Percentiles rank a stretch among this genome's conserved stretches.
These are phyloP conservation scores for Phylloscopus collybita DNA, from an alignment of 2,797 vertebrate genomes.

Conservation along the genomic window DNA sequence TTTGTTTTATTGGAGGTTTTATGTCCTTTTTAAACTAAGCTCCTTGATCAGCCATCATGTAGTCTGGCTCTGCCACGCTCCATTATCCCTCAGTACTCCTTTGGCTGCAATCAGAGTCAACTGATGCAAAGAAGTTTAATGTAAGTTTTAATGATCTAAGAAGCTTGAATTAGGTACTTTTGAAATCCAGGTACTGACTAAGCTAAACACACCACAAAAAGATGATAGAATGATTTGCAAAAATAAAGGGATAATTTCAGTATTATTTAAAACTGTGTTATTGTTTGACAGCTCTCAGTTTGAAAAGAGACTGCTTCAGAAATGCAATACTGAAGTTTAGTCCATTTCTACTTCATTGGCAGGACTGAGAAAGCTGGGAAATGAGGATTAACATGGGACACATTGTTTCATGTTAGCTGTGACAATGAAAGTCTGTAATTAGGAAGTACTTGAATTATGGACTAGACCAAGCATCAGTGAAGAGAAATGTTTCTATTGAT, in stretches of 20 bases:
- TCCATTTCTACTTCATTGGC: not conserved
- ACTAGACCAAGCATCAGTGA: not conserved
- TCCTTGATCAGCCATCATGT: not conserved
- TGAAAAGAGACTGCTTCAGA: not conserved
- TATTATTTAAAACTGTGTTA: not conserved
- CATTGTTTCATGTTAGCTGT: not conserved
- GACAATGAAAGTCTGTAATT: not conserved
- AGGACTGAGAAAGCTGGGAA: not conserved
- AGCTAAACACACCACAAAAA: not conserved
- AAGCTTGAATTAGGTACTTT: not conserved
- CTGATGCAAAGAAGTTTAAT: not conserved
- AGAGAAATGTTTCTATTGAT: not conserved
- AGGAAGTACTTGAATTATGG: not conserved
- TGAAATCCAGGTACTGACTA: not conserved
- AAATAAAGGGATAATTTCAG: not conserved
- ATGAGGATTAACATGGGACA: not conserved
- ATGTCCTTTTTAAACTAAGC: not conserved
- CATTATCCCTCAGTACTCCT: not conserved
- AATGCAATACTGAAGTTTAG: not conserved
- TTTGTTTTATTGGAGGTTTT: slow-evolving; percentile 1
- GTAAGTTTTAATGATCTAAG: not conserved
- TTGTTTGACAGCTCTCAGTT: not conserved
- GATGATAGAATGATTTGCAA: not conserved
- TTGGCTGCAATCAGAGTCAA: not conserved
- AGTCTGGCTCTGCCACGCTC: not conserved